These are phyloP conservation scores for Blastomussa wellsi DNA, from an alignment of 92 coral and sea anemone genomes.

Conservation along the genomic window DNA sequence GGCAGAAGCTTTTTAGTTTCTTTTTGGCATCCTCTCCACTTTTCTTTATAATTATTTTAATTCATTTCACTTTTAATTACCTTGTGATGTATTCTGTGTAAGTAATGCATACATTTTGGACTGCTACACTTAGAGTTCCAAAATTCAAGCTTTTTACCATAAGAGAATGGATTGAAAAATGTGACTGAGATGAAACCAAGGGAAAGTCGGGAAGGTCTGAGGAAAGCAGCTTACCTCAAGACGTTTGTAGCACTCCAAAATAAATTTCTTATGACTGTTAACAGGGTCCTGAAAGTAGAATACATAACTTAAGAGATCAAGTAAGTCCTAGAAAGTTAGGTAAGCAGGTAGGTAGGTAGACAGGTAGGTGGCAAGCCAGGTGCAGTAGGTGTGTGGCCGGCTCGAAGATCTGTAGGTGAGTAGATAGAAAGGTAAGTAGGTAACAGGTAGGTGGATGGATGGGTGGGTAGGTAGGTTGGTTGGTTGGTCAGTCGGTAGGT, in stretches of 20 bases:
- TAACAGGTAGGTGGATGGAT: too few species aligned
- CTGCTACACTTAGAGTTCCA: not conserved
- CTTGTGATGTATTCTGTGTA: too few species aligned
- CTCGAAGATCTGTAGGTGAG: too few species aligned
- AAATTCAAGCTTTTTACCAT: not conserved
- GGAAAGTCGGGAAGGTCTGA: not conserved
- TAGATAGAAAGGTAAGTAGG: too few species aligned
- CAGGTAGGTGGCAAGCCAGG: too few species aligned
- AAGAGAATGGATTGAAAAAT: not conserved
- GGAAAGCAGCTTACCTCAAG: conserved; percentile 61
- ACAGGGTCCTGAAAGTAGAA: conserved; percentile 67
- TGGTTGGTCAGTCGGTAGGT: too few species aligned
- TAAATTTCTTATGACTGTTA: conserved; percentile 84
- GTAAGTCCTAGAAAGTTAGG: not conserved
- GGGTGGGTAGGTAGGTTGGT: too few species aligned
- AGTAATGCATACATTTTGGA: not conserved
- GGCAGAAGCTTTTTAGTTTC: too few species aligned
- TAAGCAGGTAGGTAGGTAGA: not conserved
- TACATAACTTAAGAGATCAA: not conserved
- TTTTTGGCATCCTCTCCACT: too few species aligned
- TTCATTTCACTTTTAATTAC: too few species aligned
- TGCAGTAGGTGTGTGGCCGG: too few species aligned
- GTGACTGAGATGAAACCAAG: not conserved
- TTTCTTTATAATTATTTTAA: too few species aligned
- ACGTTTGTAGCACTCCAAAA: conserved; percentile 86